phyloP scores from a whole-genome alignment of 2,797 vertebrate species.

The Arrhamphus sclerolepis region DNA sequence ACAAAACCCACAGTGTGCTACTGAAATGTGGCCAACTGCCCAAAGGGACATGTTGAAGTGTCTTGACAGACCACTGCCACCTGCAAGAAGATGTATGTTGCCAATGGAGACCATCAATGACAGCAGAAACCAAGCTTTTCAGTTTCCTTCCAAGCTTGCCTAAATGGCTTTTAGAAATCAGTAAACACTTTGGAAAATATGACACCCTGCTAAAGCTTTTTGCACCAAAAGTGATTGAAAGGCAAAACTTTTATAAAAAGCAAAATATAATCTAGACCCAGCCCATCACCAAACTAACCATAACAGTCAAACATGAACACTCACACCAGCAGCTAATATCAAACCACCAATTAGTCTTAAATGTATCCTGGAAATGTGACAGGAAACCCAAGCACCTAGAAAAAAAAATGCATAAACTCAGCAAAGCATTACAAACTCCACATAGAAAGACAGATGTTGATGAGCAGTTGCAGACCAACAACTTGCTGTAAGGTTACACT shows the following conservation, averaged over 20 bases:
- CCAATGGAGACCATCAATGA: neutral
- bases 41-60: constrained; percentile 17
- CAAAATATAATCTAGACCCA: neutral
- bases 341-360: neutral
- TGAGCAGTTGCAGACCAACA: too few relatives aligned
- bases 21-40: constrained; percentile 10
- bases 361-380: neutral
- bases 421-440: neutral
- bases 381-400: neutral
- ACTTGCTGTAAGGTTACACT: too few relatives aligned
- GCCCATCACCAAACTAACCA: too few relatives aligned
- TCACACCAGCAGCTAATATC: neutral
- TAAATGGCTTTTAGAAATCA: neutral
- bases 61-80: constrained; percentile 2
- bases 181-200: neutral
- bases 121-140: neutral
- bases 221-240: too few relatives aligned
- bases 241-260: too few relatives aligned
- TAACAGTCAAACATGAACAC: neutral
- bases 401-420: neutral
- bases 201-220: too few relatives aligned
- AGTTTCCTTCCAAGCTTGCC: neutral
- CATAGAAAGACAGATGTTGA: neutral
- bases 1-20: constrained; percentile 6
- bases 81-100: neutral